Conservation (phyloP, 2,113 vertebrate species). For the Epinephelus cyanopodus region DNA sequence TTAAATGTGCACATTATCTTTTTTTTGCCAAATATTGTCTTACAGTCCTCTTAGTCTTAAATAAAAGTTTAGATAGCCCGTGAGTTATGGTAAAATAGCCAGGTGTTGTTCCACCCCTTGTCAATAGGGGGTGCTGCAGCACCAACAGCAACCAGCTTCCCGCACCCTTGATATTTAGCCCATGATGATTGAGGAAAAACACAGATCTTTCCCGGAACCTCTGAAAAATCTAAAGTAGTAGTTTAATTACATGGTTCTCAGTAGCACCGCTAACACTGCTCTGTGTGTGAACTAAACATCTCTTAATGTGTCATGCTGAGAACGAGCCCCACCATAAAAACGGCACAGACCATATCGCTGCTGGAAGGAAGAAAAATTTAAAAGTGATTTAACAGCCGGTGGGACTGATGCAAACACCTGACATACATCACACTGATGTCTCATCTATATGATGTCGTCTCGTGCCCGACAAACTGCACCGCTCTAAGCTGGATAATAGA, state of each 20-base stretch:
- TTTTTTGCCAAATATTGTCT: no score
- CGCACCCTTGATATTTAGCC: no score
- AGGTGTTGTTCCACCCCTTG: no score
- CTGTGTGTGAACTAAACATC: neutral
- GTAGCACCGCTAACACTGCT: neutral
- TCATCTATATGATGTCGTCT: constrained; percentile 17
- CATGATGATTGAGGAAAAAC: no score
- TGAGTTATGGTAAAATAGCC: no score
- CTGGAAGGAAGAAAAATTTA: neutral
- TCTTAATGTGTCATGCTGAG: neutral
- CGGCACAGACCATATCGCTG: no score
- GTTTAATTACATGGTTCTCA: neutral
- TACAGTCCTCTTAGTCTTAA: no score
- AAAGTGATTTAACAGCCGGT: constrained; percentile 2
- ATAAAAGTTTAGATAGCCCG: no score
- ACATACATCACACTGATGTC: constrained; percentile 30
- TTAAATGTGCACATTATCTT: no score
- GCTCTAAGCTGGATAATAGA: constrained; percentile 18
- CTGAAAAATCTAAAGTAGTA: neutral
- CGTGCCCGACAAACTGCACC: neutral
- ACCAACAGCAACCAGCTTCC: no score
- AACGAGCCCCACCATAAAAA: neutral
- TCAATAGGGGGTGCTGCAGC: no score
- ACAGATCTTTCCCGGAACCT: neutral
- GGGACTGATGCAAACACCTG: constrained; percentile 35